Conservation (phyloP, 2,113 vertebrate genomes). For the Perca schrenkii region DNA sequence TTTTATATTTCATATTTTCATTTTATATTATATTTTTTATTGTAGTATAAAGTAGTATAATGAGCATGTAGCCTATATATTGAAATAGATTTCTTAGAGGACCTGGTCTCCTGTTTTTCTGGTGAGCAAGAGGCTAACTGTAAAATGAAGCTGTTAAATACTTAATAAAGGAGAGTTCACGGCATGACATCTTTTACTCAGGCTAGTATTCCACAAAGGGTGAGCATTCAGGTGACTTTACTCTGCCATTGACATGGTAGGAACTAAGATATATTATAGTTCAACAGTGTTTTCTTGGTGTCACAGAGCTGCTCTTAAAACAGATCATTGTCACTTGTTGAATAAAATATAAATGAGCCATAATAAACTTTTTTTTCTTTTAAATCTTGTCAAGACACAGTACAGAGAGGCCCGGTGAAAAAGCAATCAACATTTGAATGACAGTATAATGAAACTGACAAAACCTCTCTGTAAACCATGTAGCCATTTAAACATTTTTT, state of each 20-base stretch:
- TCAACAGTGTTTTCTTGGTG: conserved; percentile 14
- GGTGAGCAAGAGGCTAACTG: neutral
- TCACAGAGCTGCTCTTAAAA: conserved; percentile 37
- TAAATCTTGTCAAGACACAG: too few relatives aligned
- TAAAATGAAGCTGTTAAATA: neutral
- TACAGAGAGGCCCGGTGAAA: neutral
- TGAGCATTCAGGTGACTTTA: conserved; percentile 47
- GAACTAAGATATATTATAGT: neutral
- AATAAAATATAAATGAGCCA: neutral
- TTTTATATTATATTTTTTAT: neutral
- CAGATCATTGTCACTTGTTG: neutral
- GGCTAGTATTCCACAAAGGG: neutral
- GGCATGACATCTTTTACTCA: neutral
- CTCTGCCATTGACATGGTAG: conserved; percentile 39
- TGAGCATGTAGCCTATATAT: neutral
- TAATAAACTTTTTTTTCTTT: neutral
- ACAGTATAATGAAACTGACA: neutral
- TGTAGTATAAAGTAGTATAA: neutral
- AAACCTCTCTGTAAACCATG: neutral
- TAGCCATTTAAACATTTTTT: too few relatives aligned
- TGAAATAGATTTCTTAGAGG: neutral
- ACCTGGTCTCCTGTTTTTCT: neutral
- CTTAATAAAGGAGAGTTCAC: neutral
- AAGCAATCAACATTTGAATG: neutral
- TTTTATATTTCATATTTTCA: neutral